Base-by-base conservation (phyloP, 2,888 invertebrate genomes). In the Himalopsyche anomala region DNA sequence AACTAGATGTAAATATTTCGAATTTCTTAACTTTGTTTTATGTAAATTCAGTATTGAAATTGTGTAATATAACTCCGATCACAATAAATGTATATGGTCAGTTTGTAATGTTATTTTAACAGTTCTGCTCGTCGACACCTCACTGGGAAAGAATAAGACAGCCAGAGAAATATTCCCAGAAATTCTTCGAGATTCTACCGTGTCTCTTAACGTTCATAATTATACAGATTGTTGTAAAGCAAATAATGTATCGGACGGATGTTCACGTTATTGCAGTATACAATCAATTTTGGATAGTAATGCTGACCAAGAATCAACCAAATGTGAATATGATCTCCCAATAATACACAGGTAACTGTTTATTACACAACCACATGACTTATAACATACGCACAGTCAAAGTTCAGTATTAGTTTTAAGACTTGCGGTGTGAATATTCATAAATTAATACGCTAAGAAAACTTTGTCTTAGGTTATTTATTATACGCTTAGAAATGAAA, bases 191-290 rank as follows among this genome's bases (percentile, higher is more conserved):
- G 91, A 92, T 0, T 89, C 92, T 0, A 92, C 92, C 0, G 89
- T 92, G 0, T 89, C 91, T 17, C 92, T 93, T 9, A 89, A 93
- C 19, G 93, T 94, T 4, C 97, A 97, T 91, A 97, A 97, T 91
- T 97, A 96, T 91, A 97, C 96, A 0, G 95, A 96, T 89, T 97
- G 97, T 91, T 97, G 97, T 89, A 90, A 95, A 8, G 91, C 92
- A 3, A 93, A 94, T 87, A 96, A 96, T 90, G 96, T 97, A 2
- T 94, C 95, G n/a, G 91, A 92, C 12, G 91, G 93, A 80, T 97
- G 97, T 90, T 93, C 96, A 85, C 97, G 97, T 80, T 97, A 97
- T 91, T 97, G 97, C 92, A 96, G 96, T 90, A 95, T 97, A 40
- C 96, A 96, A 90, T 95, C 95, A 83, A 96, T 96, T 86, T 91